These are phyloP conservation scores for Serranus cabrilla DNA, from an alignment of 2,797 vertebrate genomes.

Conservation along the genomic window DNA sequence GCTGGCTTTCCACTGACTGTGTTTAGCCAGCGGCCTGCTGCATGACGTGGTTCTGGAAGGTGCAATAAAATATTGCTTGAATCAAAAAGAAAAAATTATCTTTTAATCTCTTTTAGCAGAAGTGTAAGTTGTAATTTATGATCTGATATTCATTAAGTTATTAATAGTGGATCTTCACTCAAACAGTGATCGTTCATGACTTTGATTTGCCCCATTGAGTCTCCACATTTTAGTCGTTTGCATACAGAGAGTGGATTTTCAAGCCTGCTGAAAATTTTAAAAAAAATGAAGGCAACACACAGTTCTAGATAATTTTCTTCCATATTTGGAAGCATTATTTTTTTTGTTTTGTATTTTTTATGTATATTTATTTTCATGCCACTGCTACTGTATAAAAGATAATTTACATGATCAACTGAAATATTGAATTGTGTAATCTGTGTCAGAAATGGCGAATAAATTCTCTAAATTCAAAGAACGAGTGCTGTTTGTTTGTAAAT, in stretches of 20 bases:
- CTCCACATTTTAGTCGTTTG: slow-evolving; percentile 32
- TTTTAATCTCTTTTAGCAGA: slow-evolving; percentile 36
- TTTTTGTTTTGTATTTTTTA: slow-evolving; percentile 72
- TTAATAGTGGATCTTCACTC: slow-evolving; percentile 25
- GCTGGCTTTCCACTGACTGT: slow-evolving; percentile 2
- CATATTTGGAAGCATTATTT: slow-evolving; percentile 84
- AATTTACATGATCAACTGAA: slow-evolving; percentile 68
- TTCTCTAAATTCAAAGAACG: slow-evolving; percentile 35
- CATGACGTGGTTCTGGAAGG: slow-evolving; percentile 61
- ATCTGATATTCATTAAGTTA: slow-evolving; percentile 44
- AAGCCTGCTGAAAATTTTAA: slow-evolving; percentile 56
- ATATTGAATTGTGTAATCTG: slow-evolving; percentile 77
- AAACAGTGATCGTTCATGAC: slow-evolving; percentile 15
- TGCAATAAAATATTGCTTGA: slow-evolving; percentile 71
- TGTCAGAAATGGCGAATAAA: slow-evolving; percentile 82
- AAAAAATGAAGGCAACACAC: slow-evolving; percentile 65
- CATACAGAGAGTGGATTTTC: slow-evolving; percentile 43
- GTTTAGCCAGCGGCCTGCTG: slow-evolving; percentile 28
- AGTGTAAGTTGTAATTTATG: slow-evolving; percentile 43
- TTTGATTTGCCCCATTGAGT: slow-evolving; percentile 37
- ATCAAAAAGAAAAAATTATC: slow-evolving; percentile 37
- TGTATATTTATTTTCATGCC: slow-evolving; percentile 85
- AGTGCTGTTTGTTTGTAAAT: background rate
- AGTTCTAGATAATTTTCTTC: slow-evolving; percentile 82
- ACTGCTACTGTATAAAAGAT: slow-evolving; percentile 69